These are phyloP conservation scores for Marisa cornuarietis DNA, from an alignment of 1,140 invertebrate species.

Conservation along the genomic window DNA sequence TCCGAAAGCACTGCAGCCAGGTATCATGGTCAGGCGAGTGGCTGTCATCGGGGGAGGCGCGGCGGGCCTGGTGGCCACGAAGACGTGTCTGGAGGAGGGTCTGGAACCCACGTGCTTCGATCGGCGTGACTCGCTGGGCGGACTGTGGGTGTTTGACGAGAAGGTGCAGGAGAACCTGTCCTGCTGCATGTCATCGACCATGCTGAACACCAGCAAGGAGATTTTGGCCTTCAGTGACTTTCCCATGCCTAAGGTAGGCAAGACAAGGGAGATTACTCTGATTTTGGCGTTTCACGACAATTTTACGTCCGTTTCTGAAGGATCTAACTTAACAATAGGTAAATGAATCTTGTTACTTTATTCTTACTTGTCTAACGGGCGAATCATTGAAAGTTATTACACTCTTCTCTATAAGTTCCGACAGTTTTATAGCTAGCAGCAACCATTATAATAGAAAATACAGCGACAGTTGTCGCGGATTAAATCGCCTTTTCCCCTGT, in stretches of 20 bases:
- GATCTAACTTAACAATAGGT: not conserved
- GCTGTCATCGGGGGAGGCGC: constrained; percentile 66
- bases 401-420: too few species aligned
- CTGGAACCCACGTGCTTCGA: constrained; percentile 64
- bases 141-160: constrained; percentile 53
- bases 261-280: too few species aligned
- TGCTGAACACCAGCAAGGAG: constrained; percentile 70
- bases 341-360: too few species aligned
- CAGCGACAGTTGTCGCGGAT: too few species aligned
- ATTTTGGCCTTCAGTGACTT: constrained; percentile 70
- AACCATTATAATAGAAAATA: too few species aligned
- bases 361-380: too few species aligned
- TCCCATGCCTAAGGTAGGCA: constrained; percentile 59
- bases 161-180: constrained; percentile 41
- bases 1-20: not conserved
- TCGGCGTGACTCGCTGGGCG: constrained; percentile 48
- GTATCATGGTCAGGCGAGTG: constrained; percentile 33
- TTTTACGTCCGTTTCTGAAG: not conserved
- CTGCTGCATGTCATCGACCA: constrained; percentile 51
- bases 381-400: too few species aligned
- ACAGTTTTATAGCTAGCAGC: too few species aligned
- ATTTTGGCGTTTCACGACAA: too few species aligned
- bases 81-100: constrained; percentile 65
- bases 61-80: constrained; percentile 65
- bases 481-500: too few species aligned